Base-by-base conservation (phyloP, 2,888 invertebrate species). In the Hofmannophila pseudospretella region DNA sequence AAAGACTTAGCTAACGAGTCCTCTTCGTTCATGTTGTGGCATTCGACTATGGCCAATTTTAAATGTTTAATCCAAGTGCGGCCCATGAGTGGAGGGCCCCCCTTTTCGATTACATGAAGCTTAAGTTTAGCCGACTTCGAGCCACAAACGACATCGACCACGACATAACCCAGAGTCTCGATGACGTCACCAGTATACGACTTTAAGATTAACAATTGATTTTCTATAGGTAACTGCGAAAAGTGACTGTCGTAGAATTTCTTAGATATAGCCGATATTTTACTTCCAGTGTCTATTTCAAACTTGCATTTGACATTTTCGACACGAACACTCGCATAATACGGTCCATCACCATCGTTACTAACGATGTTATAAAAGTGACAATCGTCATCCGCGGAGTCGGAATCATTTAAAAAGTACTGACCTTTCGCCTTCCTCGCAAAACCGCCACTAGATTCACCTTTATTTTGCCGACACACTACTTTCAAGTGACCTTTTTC, bases 41-140 rank as follows among this genome's bases (percentile, higher is more conserved):
- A 39, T 10, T 37, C 14, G 7, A 37, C 20, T 20, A 41, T 36
- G 10, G 29, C 25, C 14, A 50, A 41, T 19, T 45, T 44, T 34
- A 47, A 44, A 27, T 36, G 29, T 35, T 40, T 44, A 5, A 49
- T 43, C 45, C 45, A 50, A 4, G 41, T 41, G 7, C 47, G 44
- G 20, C 44, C 47, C 42, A 50, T 43, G n/a, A 45, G n/a, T 3
- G 45, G 45, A 1, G 47, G 47, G 23, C 46, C 46, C 1, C 49
- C 31, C n/a, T n/a, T n/a, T n/a, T n/a, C n/a, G n/a, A n/a, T n/a
- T n/a, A n/a, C n/a, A n/a, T n/a, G n/a, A n/a, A n/a, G n/a, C 29
- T 44, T 38, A 9, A 44, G 23, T 20, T 37, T 38, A 5, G 34
- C 39, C 7, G 32, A 8, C 11, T 26, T 29, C 7, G 20, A 8